Conservation (phyloP, 2,113 vertebrate species). For the Emydocephalus ijimae region DNA sequence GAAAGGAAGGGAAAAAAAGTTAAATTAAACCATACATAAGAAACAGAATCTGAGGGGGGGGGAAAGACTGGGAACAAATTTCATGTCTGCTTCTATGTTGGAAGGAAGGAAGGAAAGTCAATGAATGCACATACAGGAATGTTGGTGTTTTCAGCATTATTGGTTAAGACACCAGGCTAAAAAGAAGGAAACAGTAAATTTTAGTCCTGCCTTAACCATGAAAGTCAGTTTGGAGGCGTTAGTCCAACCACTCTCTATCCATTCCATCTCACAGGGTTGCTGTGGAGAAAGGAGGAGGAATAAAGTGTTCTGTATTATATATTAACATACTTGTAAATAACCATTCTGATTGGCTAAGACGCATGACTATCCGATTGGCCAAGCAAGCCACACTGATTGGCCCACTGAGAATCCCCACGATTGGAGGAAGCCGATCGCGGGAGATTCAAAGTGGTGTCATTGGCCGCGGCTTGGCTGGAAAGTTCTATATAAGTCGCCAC, state of each 20-base stretch:
- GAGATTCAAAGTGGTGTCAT: too few relatives aligned
- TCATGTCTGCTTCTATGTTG: constrained; percentile 31
- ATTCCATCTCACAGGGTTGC: background rate
- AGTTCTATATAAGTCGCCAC: too few relatives aligned
- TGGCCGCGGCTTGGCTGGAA: too few relatives aligned
- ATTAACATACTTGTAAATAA: too few relatives aligned
- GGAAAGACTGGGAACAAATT: constrained; percentile 22
- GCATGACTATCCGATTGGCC: too few relatives aligned
- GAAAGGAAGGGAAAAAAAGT: constrained; percentile 21
- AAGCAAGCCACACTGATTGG: too few relatives aligned
- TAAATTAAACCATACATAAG: constrained; percentile 16
- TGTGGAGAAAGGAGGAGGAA: background rate
- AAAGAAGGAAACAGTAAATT: background rate
- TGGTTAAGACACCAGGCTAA: background rate
- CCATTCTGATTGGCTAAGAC: too few relatives aligned
- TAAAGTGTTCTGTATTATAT: background rate
- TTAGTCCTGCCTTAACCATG: background rate
- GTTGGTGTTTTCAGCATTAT: background rate
- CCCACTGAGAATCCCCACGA: too few relatives aligned
- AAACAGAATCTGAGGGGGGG: constrained; percentile 27
- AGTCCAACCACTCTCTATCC: background rate
- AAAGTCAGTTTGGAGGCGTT: background rate
- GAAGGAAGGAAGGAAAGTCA: background rate
- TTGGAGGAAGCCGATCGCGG: too few relatives aligned
- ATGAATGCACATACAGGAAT: background rate